These are phyloP conservation scores for Sicus ferrugineus DNA, from an alignment of 2,888 invertebrate genomes.

Conservation along the genomic window DNA sequence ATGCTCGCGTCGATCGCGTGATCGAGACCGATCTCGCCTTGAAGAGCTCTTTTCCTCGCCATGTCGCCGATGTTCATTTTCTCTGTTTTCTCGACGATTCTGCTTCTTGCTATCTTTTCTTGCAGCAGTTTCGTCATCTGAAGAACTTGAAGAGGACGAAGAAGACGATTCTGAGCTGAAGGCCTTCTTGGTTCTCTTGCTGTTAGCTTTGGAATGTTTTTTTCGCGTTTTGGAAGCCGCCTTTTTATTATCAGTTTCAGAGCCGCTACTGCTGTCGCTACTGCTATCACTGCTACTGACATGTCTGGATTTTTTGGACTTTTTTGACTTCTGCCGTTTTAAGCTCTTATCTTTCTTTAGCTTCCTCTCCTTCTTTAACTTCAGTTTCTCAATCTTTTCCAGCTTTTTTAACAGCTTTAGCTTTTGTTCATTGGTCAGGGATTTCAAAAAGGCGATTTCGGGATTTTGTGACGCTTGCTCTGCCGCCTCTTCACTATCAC, in stretches of 20 bases:
- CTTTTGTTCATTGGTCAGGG: conserved; percentile 87
- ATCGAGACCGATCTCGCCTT: background rate
- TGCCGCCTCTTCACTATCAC: conserved; percentile 64
- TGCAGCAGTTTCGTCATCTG: background rate
- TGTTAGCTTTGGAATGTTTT: conserved; percentile 9
- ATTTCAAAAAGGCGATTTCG: conserved; percentile 83
- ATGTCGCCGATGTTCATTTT: background rate
- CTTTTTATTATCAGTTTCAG: conserved; percentile 33
- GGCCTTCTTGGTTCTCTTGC: conserved; percentile 36
- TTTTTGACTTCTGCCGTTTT: conserved; percentile 43
- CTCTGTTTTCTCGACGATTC: background rate
- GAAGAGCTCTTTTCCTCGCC: conserved; percentile 5
- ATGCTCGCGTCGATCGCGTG: background rate
- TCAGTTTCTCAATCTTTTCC: conserved; percentile 71
- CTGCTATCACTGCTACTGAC: conserved; percentile 25
- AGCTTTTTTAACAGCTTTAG: conserved; percentile 85
- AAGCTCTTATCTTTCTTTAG: conserved; percentile 45
- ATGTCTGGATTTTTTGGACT: conserved; percentile 31
- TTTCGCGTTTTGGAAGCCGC: conserved; percentile 18
- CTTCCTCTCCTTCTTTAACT: conserved; percentile 54
- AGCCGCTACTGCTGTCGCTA: conserved; percentile 21
- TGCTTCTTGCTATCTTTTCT: background rate
- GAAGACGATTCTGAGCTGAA: conserved; percentile 2
- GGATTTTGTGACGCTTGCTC: conserved; percentile 64
- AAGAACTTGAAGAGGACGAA: conserved; percentile 13